Base-by-base conservation (phyloP, 2,797 vertebrate genomes). In the Lagorchestes hirsutus region DNA sequence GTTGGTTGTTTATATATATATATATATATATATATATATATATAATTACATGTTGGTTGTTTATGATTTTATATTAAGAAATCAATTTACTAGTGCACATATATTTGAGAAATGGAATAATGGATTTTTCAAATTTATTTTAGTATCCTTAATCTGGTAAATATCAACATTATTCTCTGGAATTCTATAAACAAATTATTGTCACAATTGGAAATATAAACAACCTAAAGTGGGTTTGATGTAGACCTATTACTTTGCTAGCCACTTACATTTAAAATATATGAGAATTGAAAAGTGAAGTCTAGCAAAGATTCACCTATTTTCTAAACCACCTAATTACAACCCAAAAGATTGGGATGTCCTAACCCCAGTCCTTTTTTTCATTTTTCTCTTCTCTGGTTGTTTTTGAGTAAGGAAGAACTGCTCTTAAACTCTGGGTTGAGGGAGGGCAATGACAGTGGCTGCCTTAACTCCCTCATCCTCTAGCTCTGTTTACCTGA, bases 31-130 rank as follows among this genome's bases (percentile, higher is more conserved):
- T 52, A 52, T 52, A 52, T 52, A 52, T 50, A 50, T 50, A 50
- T 50, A 50, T 50, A 50, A n/a, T n/a, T 52, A 46, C 52, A 1
- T 46, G 12, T 90, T 97, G 95, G 31, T 59, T 95, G 90, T 97
- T 96, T 95, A 92, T 95, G 29, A 93, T 97, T 96, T 97, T 92
- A 93, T 91, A 96, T 96, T 98, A 97, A 98, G 94, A 97, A 97
- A 3, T 95, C 54, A 97, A 40, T 92, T 95, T 98, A 95, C 3
- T 96, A 93, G 52, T 97, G 94, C 28, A 94, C 34, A 95, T 54
- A 98, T 92, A 96, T 62, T 31, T 96, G 22, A 46, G 82, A 93
- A 34, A 92, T 93, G 93, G 95, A 10, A 1, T 93, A 97, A 98
- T 97, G 93, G 96, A 62, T 18, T 96, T 74, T 90, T 95, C 90